Evolutionary conservation across 2,113 vertebrate species (phyloP), one percentile per base, ranked within the genome.

Genomic region (Phyllostomus discolor): DNA sequence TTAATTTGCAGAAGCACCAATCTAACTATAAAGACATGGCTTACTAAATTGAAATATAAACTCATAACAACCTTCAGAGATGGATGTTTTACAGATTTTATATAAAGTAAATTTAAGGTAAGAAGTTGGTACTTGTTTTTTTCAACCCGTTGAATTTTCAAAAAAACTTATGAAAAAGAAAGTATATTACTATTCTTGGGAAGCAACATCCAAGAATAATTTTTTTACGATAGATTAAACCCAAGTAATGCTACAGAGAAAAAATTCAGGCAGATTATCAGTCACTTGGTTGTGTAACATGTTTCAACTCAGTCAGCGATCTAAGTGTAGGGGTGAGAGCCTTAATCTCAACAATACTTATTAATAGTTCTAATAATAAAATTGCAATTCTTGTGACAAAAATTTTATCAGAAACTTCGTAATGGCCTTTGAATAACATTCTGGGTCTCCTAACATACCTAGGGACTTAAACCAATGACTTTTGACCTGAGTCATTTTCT

Each of bases 401-500:
- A 6, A 9, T 28, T 38, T 82, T 95, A 87, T 93, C 73, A 87
- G 69, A 89, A 94, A 95, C 46, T 78, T 78, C 19, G 75, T 82
- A 78, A 95, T 57, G 50, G n/a, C 46, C 91, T 91, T 96, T 90
- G 79, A 79, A 19, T 69, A 94, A n/a, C 41, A 54, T 82, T 95
- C 33, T 82, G 54, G n/a, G 38, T 79, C 54, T 89, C 35, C 78
- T 89, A 87, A 50, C 83, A 95, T 69, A 86, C 59, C 14, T 35
- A 82, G 15, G 57, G 69, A 96, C 69, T 96, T 95, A 96, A 83
- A 81, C 48, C 41, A 57, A 69, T 96, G 94, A 87, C 73, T 96
- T 96, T 93, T 91, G 73, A 95, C 83, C 62, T 11, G 82, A 69
- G 54, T 90, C 92, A 95, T 97, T 95, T 97, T 91, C 75, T 91